Evolutionary conservation across 2,888 invertebrate species (phyloP), one percentile per base, ranked within the genome.

Genomic region (Panzeria rudis): DNA sequence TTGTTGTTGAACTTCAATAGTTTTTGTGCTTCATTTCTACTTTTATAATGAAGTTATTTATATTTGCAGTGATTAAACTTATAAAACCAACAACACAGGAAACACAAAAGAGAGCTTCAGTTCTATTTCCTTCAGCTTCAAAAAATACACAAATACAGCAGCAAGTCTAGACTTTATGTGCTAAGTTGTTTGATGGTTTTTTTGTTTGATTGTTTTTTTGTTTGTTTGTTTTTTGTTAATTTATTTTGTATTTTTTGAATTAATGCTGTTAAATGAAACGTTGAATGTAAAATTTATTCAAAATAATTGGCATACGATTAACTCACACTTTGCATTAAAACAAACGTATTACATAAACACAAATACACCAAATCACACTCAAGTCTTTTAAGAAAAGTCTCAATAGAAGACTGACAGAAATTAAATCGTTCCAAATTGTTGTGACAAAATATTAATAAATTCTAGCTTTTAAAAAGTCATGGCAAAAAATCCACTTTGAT

Each of bases 281-380:
- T 76, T 71, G 54, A 77, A 85, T 81, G 84, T 68, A 73, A 77
- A 77, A 66, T 85, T 81, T 85, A 78, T 82, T 85, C 78, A 78
- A 82, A 82, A 85, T 85, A 85, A 85, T 82, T 82, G 78, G 69
- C 82, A 64, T 75, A 78, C 78, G 78, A 85, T 85, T 85, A 82
- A 75, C 59, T 80, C 61, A 68, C 11, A 77, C 69, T 64, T 64
- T 71, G 25, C 38, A 15, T 23, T 11, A 44, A 20, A 79, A 52
- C 20, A 50, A 61, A 25, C n/a, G 64, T 9, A 54, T 68, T 35
- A 32, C 0, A 15, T 5, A 62, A 11, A 25, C 2, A 56, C 13
- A 76, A 47, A 50, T 6, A 47, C 17, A 59, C 32, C n/a, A 47
- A 38, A 69, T 13, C 17, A 50, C 5, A 5, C 32, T 41, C 5